These are phyloP conservation scores for Hoplodrina blanda DNA, from an alignment of 2,888 invertebrate genomes.

Conservation along the genomic window DNA sequence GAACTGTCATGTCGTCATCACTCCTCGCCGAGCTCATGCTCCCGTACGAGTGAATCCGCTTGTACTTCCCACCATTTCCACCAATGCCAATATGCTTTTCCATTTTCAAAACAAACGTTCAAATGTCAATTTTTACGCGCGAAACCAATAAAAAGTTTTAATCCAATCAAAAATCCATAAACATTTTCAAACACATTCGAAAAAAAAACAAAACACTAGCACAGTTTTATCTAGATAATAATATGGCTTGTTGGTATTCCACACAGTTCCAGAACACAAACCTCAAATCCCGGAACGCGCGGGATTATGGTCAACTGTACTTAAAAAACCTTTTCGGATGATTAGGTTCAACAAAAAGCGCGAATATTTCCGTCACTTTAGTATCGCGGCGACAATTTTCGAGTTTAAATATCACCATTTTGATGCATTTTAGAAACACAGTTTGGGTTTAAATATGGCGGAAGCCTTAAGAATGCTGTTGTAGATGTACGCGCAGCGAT, in stretches of 20 bases:
- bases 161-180: conserved; percentile 46
- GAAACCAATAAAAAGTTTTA: conserved; percentile 43
- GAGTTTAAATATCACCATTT: conserved; percentile 85
- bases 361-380: conserved; percentile 81
- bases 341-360: conserved; percentile 85
- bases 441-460: conserved; percentile 59
- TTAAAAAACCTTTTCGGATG: conserved; percentile 88
- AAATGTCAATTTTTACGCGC: conserved; percentile 44
- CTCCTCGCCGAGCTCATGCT: conserved; percentile 85
- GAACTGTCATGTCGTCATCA: conserved; percentile 87
- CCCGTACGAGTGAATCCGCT: conserved; percentile 85
- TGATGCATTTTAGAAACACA: conserved; percentile 84
- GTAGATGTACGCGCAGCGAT: conserved; percentile 49
- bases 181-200: conserved; percentile 47
- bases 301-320: conserved; percentile 86
- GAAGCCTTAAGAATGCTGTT: conserved; percentile 62
- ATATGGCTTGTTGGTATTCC: conserved; percentile 64
- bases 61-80: conserved; percentile 76
- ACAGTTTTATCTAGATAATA: conserved; percentile 48
- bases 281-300: conserved; percentile 75
- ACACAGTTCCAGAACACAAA: conserved; percentile 74
- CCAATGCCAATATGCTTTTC: conserved; percentile 40
- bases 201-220: conserved; percentile 49
- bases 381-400: conserved; percentile 81
- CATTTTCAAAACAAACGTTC: conserved; percentile 37